phyloP scores from a whole-genome alignment of 2,797 vertebrate genomes.

The Peromyscus attwateri region DNA sequence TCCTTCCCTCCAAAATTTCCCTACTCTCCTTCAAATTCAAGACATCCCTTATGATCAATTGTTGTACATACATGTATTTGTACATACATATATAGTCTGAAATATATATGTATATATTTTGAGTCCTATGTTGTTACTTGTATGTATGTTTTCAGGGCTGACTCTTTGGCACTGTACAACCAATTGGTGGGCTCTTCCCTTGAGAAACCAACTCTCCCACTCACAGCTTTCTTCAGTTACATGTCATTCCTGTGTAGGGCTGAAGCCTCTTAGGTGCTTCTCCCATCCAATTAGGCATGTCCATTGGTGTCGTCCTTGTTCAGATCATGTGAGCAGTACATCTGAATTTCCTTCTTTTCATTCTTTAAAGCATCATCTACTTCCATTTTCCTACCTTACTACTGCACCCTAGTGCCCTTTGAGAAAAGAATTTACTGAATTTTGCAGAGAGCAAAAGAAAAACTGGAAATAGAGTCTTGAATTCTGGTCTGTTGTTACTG shows the following conservation, averaged over 20 bases:
- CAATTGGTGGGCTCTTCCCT: neutral
- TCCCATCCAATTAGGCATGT: neutral
- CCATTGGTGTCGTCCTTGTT: neutral
- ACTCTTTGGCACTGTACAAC: neutral
- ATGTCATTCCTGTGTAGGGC: too few species aligned
- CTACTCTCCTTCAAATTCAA: neutral
- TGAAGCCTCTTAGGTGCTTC: too few species aligned
- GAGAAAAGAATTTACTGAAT: neutral
- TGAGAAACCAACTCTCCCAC: neutral
- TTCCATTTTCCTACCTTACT: neutral
- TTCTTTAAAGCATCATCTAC: neutral
- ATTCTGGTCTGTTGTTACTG: neutral
- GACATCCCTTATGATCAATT: neutral
- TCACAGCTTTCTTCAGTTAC: neutral
- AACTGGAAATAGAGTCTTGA: neutral
- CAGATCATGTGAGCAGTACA: neutral
- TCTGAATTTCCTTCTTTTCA: neutral
- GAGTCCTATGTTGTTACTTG: neutral
- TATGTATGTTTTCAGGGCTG: neutral
- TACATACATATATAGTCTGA: neutral
- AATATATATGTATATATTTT: neutral
- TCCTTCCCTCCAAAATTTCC: neutral
- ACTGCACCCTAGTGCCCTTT: neutral
- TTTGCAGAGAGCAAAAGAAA: neutral
- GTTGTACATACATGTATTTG: neutral